Base-by-base conservation (phyloP, 2,797 vertebrate species). In the Micropoecilia bifurca region DNA sequence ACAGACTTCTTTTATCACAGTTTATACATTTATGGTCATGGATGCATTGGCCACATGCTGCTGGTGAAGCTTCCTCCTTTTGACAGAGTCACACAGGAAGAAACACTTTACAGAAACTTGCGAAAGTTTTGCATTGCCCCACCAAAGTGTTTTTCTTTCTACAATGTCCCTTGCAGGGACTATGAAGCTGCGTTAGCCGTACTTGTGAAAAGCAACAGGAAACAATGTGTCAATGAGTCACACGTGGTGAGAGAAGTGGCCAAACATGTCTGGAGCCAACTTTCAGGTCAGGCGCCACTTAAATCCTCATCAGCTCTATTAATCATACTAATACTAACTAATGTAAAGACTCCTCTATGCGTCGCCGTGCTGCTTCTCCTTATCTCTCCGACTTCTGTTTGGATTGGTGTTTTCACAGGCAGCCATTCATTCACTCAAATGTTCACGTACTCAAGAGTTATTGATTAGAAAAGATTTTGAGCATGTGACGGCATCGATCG, bases 361-460 rank as follows among this genome's bases (percentile, higher is more conserved):
- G 76, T 90, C 89, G 90, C 91, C 88, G 82, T 85, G 88, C 82
- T 76, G 86, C 41, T n/a, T 83, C 77, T 76, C 79, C 93, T 95
- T 95, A 96, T 96, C 94, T 33, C 77, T 0, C 16, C 25, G 41
- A 88, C 84, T 71, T 73, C 57, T 91, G 90, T 94, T 93, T 92
- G 91, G 92, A 93, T 78, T 85, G 89, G 83, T 91, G 91, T 95
- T 94, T 93, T 92, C 92, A 91, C 86, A 95, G 90, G 88, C 84
- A 86, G 90, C 88, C 90, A 91, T 93, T 91, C 91, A 91, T 88
- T 87, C 25, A 57, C 2, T n/a, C 25, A 16, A 66, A 78, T 88
- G 76, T 80, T 83, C 85, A 75, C 73, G 50, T 9, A 80, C 74
- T 74, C 53, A 77, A 77, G 86, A 82, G 82, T 66, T 87, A 94